Conservation (phyloP, 2,797 vertebrate species). For the Sebastes kiyomatsui region DNA sequence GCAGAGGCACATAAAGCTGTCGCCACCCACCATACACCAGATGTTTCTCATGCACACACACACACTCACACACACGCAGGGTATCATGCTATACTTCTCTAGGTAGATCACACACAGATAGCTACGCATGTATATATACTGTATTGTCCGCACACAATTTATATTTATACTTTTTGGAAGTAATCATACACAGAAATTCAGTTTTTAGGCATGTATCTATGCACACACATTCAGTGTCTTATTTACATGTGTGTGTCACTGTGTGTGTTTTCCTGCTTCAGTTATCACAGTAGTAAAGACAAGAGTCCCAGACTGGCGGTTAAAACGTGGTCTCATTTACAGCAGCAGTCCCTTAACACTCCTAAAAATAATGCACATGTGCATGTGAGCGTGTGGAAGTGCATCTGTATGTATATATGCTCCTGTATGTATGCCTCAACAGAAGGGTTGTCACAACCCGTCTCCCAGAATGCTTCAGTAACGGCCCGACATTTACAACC, state of each 20-base stretch:
- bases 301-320: conserved; percentile 73
- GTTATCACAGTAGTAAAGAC: conserved; percentile 70
- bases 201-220: background rate
- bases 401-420: conserved; percentile 53
- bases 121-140: conserved; percentile 33
- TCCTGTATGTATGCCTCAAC: conserved; percentile 39
- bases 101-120: conserved; percentile 37
- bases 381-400: conserved; percentile 26
- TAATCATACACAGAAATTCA: conserved; percentile 2
- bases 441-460: conserved; percentile 49
- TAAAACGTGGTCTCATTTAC: conserved; percentile 69
- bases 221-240: conserved; percentile 26
- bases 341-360: conserved; percentile 61
- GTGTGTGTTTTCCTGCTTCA: conserved; percentile 49
- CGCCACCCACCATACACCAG: conserved; percentile 83
- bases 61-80: conserved; percentile 42
- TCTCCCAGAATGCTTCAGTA: conserved; percentile 42
- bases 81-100: conserved; percentile 43
- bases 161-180: conserved; percentile 6
- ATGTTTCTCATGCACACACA: conserved; percentile 81
- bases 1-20: conserved; percentile 85
- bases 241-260: conserved; percentile 30
- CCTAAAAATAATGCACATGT: conserved; percentile 61
- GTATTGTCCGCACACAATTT: conserved; percentile 26
- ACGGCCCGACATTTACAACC: conserved; percentile 26